Evolutionary conservation across 2,888 invertebrate genomes (phyloP).

Genomic region (Ophion slaviceki): DNA sequence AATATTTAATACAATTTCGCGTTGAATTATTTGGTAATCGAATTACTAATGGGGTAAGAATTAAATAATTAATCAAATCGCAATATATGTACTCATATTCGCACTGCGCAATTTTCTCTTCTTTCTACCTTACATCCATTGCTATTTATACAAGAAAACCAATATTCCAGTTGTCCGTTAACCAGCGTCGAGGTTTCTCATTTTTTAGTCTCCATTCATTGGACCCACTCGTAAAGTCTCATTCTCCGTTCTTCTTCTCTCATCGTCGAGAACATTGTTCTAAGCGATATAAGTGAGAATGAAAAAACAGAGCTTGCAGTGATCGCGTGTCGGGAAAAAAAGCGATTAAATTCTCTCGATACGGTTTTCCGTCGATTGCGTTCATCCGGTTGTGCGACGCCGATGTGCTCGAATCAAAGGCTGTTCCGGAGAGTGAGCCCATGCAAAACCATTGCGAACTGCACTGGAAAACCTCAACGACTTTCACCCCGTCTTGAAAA

Average conservation of each 20-base stretch:
- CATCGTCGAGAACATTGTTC: neutral
- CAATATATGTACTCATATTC: neutral
- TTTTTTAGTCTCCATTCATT: neutral
- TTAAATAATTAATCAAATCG: neutral
- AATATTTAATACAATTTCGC: neutral
- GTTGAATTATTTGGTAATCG: neutral
- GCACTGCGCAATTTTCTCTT: too few species aligned
- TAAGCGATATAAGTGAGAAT: neutral
- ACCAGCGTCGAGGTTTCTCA: neutral
- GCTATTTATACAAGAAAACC: too few species aligned
- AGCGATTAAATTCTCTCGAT: neutral
- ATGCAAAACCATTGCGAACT: slow-evolving; percentile 39
- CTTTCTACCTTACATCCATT: neutral
- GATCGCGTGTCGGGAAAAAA: slow-evolving; percentile 13
- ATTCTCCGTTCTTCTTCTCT: neutral
- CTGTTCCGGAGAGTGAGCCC: slow-evolving; percentile 4
- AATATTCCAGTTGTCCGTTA: too few species aligned
- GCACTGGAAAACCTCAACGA: slow-evolving; percentile 58
- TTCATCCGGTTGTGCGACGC: slow-evolving; percentile 10
- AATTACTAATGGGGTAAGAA: neutral
- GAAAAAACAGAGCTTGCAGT: neutral
- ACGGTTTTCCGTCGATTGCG: slow-evolving; percentile 17
- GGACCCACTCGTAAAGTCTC: too few species aligned
- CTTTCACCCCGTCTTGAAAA: slow-evolving; percentile 62
- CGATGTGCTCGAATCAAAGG: slow-evolving; percentile 3